A percentile compares a stretch with the other conserved stretches of the same genome.
These are phyloP conservation scores for Stichodactyla helianthus DNA, from an alignment of 64 coral and sea anemone genomes.

Conservation along the genomic window DNA sequence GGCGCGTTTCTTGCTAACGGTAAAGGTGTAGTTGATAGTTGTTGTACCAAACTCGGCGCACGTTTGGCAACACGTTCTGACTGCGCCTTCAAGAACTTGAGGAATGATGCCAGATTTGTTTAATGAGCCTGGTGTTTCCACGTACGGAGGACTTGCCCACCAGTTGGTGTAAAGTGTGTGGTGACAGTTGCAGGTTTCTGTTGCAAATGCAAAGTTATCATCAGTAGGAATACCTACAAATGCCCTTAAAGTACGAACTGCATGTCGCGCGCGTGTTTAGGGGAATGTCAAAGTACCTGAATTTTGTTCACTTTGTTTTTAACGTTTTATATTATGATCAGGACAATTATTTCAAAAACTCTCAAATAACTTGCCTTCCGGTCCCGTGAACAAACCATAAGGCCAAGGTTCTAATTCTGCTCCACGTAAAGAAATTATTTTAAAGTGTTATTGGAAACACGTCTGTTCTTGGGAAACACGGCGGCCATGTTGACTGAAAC, in stretches of 20 bases:
- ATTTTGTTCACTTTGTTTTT: too few relatives aligned
- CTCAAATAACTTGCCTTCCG: too few relatives aligned
- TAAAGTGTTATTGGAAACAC: too few relatives aligned
- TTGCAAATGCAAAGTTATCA: background rate
- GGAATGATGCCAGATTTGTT: slow-evolving; percentile 79
- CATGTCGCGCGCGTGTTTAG: too few relatives aligned
- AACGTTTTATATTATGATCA: too few relatives aligned
- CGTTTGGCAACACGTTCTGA: slow-evolving; percentile 66
- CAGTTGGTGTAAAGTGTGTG: slow-evolving; percentile 63
- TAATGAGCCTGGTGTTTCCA: slow-evolving; percentile 40
- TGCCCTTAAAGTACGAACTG: background rate
- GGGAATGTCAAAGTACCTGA: too few relatives aligned
- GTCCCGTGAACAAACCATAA: too few relatives aligned
- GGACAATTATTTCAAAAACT: too few relatives aligned
- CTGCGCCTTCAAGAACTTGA: slow-evolving; percentile 61
- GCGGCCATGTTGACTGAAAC: too few relatives aligned
- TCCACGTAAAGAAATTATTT: too few relatives aligned
- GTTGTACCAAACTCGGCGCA: slow-evolving; percentile 65
- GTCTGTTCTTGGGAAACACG: too few relatives aligned
- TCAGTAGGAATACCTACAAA: background rate
- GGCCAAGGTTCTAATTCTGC: too few relatives aligned
- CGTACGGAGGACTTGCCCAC: slow-evolving; percentile 79
- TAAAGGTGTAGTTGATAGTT: slow-evolving; percentile 36
- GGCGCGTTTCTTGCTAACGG: slow-evolving; percentile 4
- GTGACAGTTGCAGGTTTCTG: slow-evolving; percentile 84